Evolutionary conservation across 2,888 invertebrate species (phyloP), one percentile per base, ranked within the genome.

Genomic region (Drosophila kambysellisi): DNA sequence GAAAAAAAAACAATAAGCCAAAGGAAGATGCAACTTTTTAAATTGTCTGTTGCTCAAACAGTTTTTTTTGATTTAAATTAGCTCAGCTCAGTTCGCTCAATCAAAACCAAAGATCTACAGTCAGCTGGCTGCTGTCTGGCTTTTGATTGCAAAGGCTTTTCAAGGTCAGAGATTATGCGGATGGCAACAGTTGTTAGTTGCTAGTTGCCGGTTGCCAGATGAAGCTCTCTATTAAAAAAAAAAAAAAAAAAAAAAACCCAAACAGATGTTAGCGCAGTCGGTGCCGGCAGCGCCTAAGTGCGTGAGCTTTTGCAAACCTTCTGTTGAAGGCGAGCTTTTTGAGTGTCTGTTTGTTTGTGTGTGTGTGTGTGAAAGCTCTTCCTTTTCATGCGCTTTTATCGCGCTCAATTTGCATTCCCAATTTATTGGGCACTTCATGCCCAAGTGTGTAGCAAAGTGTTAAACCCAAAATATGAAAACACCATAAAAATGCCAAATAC

Each of bases 51-150:
- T 83, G 83, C 74, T 70, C 53, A 88, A 90, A 90, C 91, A 89
- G 88, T 90, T 90, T 88, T 88, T 25, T 88, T 62, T 87, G 91
- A 91, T 88, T 89, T 81, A 81, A 91, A 91, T 91, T 85, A 70
- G 80, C 86, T 81, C 62, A 62, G 68, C 59, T 66, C 67, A 82
- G 79, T 76, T 76, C 65, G 69, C 71, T 76, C 83, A 82, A 84
- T 87, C 87, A 77, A 65, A 74, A 70, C 58, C 70, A 52, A 74
- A 75, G 77, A 81, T 68, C 71, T 67, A 2, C 53, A 60, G 68
- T 70, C 76, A 57, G 46, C 60, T 71, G 74, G 50, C 66, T 41
- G 48, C 50, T 9, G 59, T 35, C 46, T 54, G 25, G 33, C 39
- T 54, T 48, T 32, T 68, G 57, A 64, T 53, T 35, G 15, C 2